A percentile compares a stretch with the other conserved stretches of the same genome.
Evolutionary conservation across 2,113 vertebrate species (phyloP).

Genomic region (Agelaius tricolor): DNA sequence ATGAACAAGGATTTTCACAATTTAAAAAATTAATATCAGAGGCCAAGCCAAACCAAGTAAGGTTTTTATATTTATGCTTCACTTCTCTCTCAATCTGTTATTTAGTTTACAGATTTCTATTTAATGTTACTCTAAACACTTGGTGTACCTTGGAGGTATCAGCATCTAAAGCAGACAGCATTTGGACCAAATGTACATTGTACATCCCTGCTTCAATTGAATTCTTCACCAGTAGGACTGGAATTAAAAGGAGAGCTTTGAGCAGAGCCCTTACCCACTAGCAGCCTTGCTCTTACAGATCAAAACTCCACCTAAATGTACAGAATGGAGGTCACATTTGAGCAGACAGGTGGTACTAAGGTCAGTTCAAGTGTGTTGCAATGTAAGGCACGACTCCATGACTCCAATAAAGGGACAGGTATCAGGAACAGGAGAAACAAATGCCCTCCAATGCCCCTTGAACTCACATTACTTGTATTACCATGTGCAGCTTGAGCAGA

Average conservation of each 20-base stretch:
- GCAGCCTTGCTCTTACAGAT: background rate
- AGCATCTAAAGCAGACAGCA: background rate
- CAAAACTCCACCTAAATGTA: background rate
- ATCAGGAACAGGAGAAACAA: background rate
- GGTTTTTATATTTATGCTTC: background rate
- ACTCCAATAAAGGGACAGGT: background rate
- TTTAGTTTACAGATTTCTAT: background rate
- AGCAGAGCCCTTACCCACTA: background rate
- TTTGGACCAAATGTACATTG: background rate
- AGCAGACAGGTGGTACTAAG: background rate
- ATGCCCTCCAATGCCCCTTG: background rate
- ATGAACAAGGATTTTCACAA: slow-evolving; percentile 51
- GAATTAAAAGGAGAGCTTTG: background rate
- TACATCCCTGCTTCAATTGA: background rate
- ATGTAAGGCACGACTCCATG: background rate
- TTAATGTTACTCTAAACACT: slow-evolving; percentile 16
- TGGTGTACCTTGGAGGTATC: background rate
- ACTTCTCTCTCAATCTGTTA: background rate
- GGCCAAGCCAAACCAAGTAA: background rate
- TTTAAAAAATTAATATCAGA: slow-evolving; percentile 19
- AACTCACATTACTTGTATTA: background rate
- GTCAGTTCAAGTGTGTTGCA: background rate
- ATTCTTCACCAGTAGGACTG: background rate
- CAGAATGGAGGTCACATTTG: background rate
- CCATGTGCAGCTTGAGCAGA: background rate